Conservation (phyloP, 2,797 vertebrate genomes). For the Neosalanx taihuensis region DNA sequence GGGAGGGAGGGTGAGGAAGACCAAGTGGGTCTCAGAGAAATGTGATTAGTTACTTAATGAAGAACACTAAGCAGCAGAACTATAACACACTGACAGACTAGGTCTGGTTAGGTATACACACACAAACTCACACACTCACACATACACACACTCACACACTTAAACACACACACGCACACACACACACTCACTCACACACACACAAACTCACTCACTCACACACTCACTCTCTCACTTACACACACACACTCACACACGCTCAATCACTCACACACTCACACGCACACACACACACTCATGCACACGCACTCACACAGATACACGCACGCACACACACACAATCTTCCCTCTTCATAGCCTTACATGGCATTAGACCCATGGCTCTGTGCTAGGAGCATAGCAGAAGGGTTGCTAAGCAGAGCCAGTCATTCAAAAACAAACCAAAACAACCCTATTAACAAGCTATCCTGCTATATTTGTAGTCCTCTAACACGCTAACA, state of each 20-base stretch:
- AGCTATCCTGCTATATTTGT: slow-evolving; percentile 21
- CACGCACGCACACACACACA: slow-evolving; percentile 49
- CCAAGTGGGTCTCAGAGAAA: not conserved
- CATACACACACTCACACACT: not conserved
- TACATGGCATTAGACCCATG: slow-evolving; percentile 65
- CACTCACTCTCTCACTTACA: slow-evolving; percentile 15
- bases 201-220: slow-evolving; percentile 8
- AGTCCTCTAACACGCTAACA: not conserved
- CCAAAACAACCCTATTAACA: slow-evolving; percentile 35
- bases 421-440: slow-evolving; percentile 65
- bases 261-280: slow-evolving; percentile 39
- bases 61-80: not conserved
- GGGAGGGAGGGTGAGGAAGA: not conserved
- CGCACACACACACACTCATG: slow-evolving; percentile 33
- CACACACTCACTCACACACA: slow-evolving; percentile 38
- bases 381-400: slow-evolving; percentile 42
- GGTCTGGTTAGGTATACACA: slow-evolving; percentile 11
- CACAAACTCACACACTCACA: not conserved
- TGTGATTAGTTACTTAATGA: not conserved
- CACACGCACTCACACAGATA: not conserved
- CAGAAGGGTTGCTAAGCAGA: slow-evolving; percentile 63
- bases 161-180: slow-evolving; percentile 49
- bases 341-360: slow-evolving; percentile 54
- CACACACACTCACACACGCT: slow-evolving; percentile 42
- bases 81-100: not conserved